Evolutionary conservation across 2,888 invertebrate genomes (phyloP).

Genomic region (Diplolepis rosae): DNA sequence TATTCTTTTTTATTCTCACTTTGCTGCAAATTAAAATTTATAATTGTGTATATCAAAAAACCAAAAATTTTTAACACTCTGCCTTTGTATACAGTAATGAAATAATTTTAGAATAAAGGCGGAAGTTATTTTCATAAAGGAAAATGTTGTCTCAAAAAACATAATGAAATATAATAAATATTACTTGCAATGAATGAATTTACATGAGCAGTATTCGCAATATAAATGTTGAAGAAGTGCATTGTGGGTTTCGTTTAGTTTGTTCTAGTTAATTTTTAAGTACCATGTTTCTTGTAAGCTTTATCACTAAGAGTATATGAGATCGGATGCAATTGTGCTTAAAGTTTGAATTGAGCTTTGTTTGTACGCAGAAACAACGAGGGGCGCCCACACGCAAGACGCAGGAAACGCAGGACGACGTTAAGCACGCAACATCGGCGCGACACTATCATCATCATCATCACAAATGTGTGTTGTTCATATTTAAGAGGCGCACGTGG

Average conservation of each 20-base stretch:
- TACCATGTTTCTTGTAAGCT: conserved; percentile 2
- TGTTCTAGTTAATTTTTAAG: neutral
- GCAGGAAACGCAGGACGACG: conserved; percentile 52
- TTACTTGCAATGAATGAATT: too few relatives aligned
- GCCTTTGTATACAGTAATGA: too few relatives aligned
- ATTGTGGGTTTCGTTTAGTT: neutral
- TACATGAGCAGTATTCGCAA: too few relatives aligned
- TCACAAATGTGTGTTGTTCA: conserved; percentile 44
- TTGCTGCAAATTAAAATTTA: too few relatives aligned
- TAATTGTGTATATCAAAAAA: too few relatives aligned
- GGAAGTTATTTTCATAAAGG: too few relatives aligned
- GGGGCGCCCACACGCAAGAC: conserved; percentile 59
- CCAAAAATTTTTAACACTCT: too few relatives aligned
- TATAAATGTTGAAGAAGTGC: too few relatives aligned
- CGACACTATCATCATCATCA: conserved; percentile 50
- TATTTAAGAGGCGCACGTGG: conserved; percentile 38
- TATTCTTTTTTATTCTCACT: too few relatives aligned
- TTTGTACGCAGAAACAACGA: conserved; percentile 66
- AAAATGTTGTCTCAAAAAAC: too few relatives aligned
- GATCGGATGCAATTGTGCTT: conserved; percentile 46
- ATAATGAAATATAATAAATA: too few relatives aligned
- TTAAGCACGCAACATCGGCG: conserved; percentile 56
- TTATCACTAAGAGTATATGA: conserved; percentile 34
- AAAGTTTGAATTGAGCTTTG: conserved; percentile 53
- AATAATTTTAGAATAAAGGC: too few relatives aligned